Percentiles rank a stretch among this genome's conserved stretches.
These are phyloP conservation scores for Enteromius mattozi DNA, from an alignment of 2,797 vertebrate species.

Conservation along the genomic window DNA sequence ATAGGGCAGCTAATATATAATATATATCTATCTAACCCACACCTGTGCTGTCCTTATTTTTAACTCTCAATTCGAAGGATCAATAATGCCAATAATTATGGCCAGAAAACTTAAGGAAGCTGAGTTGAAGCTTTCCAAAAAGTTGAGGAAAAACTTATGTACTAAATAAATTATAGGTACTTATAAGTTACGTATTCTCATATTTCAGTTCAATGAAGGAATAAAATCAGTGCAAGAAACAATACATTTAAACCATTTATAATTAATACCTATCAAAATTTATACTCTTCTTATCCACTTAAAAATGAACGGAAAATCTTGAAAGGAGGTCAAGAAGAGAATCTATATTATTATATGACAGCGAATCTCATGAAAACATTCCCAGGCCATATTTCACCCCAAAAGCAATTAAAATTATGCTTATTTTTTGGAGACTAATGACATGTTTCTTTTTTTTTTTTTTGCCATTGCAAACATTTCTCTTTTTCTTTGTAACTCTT, in stretches of 20 bases:
- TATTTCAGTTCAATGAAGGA: background rate
- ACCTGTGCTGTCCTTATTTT: background rate
- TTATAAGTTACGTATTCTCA: background rate
- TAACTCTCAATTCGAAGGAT: background rate
- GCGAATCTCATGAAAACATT: background rate
- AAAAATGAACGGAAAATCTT: background rate
- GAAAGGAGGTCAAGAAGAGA: background rate
- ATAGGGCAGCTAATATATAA: background rate
- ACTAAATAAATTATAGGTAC: background rate
- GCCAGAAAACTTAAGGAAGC: background rate
- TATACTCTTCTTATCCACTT: background rate
- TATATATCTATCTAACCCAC: background rate
- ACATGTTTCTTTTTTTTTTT: background rate
- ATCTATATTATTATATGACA: background rate
- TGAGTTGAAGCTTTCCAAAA: background rate
- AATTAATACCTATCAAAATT: background rate
- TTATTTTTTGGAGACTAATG: background rate
- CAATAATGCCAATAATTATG: background rate
- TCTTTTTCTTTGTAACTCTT: background rate
- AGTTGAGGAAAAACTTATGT: no score
- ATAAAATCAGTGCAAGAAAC: constrained; percentile 9
- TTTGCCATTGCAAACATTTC: background rate
- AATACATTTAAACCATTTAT: background rate
- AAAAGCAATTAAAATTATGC: background rate
- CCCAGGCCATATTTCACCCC: constrained; percentile 2